Conservation (phyloP, 2,797 vertebrate genomes). For the Poeciliopsis paucimaculata region DNA sequence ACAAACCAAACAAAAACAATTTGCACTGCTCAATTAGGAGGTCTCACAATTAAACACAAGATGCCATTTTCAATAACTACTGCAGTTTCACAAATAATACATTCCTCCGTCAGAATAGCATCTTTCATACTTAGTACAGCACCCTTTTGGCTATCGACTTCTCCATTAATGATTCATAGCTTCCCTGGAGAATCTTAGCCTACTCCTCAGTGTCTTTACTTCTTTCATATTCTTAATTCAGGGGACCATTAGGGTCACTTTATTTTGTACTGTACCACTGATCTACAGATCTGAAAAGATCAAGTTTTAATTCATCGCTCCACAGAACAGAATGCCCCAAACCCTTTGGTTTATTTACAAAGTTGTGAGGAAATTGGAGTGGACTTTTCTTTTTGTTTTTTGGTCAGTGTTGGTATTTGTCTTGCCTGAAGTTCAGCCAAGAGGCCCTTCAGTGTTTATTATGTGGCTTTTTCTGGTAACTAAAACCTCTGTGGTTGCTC, state of each 20-base stretch:
- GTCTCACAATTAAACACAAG: not conserved
- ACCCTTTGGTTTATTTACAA: not conserved
- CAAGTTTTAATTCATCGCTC: not conserved
- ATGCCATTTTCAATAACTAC: not conserved
- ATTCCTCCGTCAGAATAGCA: not conserved
- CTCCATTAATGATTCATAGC: not conserved
- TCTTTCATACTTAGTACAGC: not conserved
- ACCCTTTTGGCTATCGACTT: not conserved
- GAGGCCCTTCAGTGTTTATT: not conserved
- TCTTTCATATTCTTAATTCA: not conserved
- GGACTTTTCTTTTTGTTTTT: not conserved
- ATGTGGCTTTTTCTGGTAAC: not conserved
- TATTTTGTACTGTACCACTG: not conserved
- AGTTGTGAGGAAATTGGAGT: not conserved
- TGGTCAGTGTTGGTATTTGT: not conserved
- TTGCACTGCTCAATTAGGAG: not conserved
- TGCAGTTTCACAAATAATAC: not conserved
- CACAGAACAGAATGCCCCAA: not conserved
- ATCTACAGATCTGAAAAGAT: not conserved
- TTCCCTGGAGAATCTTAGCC: not conserved
- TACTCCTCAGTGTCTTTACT: not conserved
- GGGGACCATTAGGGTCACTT: not conserved
- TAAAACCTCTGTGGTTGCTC: not conserved
- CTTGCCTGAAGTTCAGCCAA: too few relatives aligned
- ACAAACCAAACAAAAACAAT: not conserved